Evolutionary conservation across 2,113 vertebrate genomes (phyloP), one percentile per base, ranked within the genome.

Genomic region (Thalassarche chlororhynchos): DNA sequence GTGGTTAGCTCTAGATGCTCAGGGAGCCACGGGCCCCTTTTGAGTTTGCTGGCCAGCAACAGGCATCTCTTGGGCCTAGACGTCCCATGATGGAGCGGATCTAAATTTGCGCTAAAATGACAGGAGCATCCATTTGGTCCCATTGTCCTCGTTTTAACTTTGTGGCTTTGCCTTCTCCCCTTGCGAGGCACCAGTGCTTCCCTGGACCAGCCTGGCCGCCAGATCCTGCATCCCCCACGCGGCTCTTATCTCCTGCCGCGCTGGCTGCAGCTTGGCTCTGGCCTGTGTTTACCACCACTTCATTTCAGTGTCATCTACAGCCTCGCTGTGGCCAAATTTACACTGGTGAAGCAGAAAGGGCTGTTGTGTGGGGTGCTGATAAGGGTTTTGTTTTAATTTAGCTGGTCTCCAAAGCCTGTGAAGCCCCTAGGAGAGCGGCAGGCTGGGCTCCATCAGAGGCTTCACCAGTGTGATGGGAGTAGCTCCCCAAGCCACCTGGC

Each of bases 141-240:
- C 55, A 47, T 44, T 6, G 5, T 68, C 57, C 26, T 74, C 4
- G 0, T 31, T 87, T 89, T 62, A 70, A 40, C 42, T 87, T 26
- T 20, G 80, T 69, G 74, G 44, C 66, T 92, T 94, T 91, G 61
- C 49, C 36, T 95, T 24, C 31, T 72, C 15, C 44, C 57, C 58
- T 79, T 17, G 12, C 0, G 1, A 55, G 40, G 52, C 29, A 46
- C 9, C 64, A 70, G 78, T 3, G 0, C 42, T 84, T 76, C 34
- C 31, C 10, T 70, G 8, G n/a, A 38, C n/a, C 84, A 32, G 46
- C n/a, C 87, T 10, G 29, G 64, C 29, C 8, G n/a, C 76, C 61
- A 26, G 52, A 72, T 20, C 44, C 84, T 20, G 2, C 36, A 18
- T 54, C 34, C 71, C 31, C 52, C 0, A 0, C 0, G 0, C 0